Conservation (phyloP, 2,888 invertebrate species). For the Sabellastarte sp. region DNA sequence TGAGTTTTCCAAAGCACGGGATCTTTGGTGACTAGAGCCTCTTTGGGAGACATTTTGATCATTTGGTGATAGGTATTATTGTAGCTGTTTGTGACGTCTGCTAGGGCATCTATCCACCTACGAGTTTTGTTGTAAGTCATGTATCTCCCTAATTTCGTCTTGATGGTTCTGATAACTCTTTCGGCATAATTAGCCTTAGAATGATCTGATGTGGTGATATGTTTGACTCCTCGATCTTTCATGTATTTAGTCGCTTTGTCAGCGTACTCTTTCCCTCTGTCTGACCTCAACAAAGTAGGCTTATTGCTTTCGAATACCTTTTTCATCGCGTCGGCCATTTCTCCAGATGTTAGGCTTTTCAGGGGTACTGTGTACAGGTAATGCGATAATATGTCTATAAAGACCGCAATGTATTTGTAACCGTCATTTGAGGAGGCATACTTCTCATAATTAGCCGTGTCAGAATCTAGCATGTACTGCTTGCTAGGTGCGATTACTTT, state of each 20-base stretch:
- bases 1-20: too few relatives aligned
- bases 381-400: too few relatives aligned
- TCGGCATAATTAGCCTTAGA: not conserved
- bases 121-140: not conserved
- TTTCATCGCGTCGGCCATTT: constrained; percentile 3
- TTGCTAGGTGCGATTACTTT: not conserved
- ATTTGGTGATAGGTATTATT: not conserved
- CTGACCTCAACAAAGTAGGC: not conserved
- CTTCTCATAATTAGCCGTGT: not conserved
- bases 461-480: not conserved
- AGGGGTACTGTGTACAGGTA: constrained; percentile 7
- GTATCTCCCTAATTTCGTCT: not conserved
- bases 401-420: too few relatives aligned
- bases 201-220: not conserved
- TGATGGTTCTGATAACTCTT: not conserved
- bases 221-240: not conserved
- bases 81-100: not conserved
- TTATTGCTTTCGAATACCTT: not conserved
- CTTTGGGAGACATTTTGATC: not conserved
- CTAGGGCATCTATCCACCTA: not conserved
- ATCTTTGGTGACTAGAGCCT: not conserved
- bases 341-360: constrained; percentile 1
- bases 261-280: not conserved
- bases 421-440: too few relatives aligned
- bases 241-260: not conserved